phyloP scores from a whole-genome alignment of 2,888 invertebrate species.

The Drosophila nr. medialis region DNA sequence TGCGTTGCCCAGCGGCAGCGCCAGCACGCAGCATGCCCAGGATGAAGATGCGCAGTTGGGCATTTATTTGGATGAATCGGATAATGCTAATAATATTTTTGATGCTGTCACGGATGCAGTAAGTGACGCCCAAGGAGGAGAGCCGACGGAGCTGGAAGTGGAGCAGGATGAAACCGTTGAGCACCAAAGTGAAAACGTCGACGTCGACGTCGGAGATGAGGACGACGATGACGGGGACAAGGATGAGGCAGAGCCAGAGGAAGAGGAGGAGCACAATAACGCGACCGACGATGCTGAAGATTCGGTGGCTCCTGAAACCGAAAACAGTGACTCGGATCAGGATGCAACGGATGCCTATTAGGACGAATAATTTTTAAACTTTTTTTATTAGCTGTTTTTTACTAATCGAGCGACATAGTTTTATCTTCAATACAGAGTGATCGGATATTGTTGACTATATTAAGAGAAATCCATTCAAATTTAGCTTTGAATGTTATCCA shows the following conservation, averaged over 20 bases:
- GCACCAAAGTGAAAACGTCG: neutral
- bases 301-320: conserved; percentile 14
- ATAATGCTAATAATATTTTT: conserved; percentile 26
- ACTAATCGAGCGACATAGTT: conserved; percentile 20
- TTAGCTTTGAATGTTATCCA: conserved; percentile 19
- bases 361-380: conserved; percentile 15
- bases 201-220: conserved; percentile 15
- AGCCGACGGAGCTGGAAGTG: conserved; percentile 17
- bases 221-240: conserved; percentile 26
- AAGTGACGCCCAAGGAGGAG: conserved; percentile 16
- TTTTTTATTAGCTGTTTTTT: conserved; percentile 14
- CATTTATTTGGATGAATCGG: conserved; percentile 49
- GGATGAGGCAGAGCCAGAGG: conserved; percentile 9
- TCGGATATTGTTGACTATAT: conserved; percentile 25
- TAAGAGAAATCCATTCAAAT: conserved; percentile 10
- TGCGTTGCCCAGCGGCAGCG: conserved; percentile 5
- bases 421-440: conserved; percentile 4
- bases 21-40: neutral
- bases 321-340: conserved; percentile 34
- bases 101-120: conserved; percentile 48
- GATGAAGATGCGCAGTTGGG: conserved; percentile 48
- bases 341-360: conserved; percentile 28
- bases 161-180: conserved; percentile 11
- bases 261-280: conserved; percentile 16
- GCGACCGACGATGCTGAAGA: conserved; percentile 31